These are phyloP conservation scores for Siniperca knerii DNA, from an alignment of 2,113 vertebrate genomes.

Conservation along the genomic window DNA sequence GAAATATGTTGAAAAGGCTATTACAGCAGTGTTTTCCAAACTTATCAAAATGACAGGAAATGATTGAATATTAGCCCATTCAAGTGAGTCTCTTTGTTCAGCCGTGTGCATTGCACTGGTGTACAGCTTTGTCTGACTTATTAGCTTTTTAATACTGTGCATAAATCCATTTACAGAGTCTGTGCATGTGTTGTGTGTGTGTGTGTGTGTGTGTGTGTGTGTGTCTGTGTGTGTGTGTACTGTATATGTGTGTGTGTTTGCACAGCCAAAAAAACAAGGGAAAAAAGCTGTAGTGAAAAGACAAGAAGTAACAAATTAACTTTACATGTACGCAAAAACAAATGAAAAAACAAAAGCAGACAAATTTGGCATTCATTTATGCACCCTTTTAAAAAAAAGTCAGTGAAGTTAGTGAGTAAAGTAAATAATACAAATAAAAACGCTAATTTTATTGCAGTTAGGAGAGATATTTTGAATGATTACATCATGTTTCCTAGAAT, in stretches of 20 bases:
- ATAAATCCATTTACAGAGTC: slow-evolving; percentile 73
- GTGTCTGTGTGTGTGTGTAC: background rate
- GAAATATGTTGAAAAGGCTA: slow-evolving; percentile 76
- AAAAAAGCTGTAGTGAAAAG: background rate
- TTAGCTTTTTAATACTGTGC: slow-evolving; percentile 77
- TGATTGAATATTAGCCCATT: slow-evolving; percentile 80
- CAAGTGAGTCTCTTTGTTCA: slow-evolving; percentile 76
- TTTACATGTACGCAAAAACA: too few species aligned
- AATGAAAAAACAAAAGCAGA: too few species aligned
- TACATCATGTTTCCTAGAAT: background rate
- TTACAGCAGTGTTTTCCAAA: slow-evolving; percentile 76
- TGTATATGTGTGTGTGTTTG: background rate
- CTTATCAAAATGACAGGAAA: slow-evolving; percentile 80
- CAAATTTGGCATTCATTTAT: too few species aligned
- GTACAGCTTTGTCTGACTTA: slow-evolving; percentile 73
- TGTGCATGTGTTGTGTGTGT: slow-evolving; percentile 6
- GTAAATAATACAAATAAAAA: too few species aligned
- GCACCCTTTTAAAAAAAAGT: background rate
- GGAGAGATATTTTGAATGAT: background rate
- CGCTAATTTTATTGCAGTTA: background rate
- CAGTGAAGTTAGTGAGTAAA: background rate
- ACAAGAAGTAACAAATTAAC: background rate
- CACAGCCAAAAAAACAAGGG: too few species aligned
- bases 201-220: slow-evolving; percentile 2
- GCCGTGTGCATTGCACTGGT: slow-evolving; percentile 64